Evolutionary conservation across 1,140 invertebrate genomes (phyloP).

Genomic region (Epicauta chinensis): DNA sequence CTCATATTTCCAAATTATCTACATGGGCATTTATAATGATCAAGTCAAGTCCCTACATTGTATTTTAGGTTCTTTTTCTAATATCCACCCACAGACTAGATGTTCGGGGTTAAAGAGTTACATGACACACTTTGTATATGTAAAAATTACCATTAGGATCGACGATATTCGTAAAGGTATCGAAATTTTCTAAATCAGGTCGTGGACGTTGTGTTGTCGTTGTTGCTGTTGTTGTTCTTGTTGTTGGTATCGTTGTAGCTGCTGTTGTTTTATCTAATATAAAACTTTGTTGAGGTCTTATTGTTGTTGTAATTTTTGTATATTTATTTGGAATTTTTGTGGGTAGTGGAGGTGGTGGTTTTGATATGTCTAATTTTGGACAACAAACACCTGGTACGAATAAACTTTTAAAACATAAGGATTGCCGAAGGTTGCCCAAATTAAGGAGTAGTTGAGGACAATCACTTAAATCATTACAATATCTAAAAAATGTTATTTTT

Average conservation of each 20-base stretch:
- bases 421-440: slow-evolving; percentile 72
- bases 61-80: too few species aligned
- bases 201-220: background rate
- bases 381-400: slow-evolving; percentile 90
- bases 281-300: too few species aligned
- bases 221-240: background rate
- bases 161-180: slow-evolving; percentile 38
- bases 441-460: slow-evolving; percentile 83
- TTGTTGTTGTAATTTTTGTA: too few species aligned
- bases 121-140: background rate
- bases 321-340: too few species aligned
- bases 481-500: slow-evolving; percentile 21
- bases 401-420: slow-evolving; percentile 85
- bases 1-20: too few species aligned
- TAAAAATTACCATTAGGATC: slow-evolving; percentile 41
- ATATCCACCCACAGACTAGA: too few species aligned
- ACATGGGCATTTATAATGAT: too few species aligned
- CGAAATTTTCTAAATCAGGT: background rate
- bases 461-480: slow-evolving; percentile 79
- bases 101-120: too few species aligned
- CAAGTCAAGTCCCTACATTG: too few species aligned
- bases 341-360: slow-evolving; percentile 19
- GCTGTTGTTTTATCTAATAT: too few species aligned
- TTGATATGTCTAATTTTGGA: slow-evolving; percentile 47
- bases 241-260: background rate